phyloP scores from a whole-genome alignment of 2,888 invertebrate species.

The Bellardia pandia region DNA sequence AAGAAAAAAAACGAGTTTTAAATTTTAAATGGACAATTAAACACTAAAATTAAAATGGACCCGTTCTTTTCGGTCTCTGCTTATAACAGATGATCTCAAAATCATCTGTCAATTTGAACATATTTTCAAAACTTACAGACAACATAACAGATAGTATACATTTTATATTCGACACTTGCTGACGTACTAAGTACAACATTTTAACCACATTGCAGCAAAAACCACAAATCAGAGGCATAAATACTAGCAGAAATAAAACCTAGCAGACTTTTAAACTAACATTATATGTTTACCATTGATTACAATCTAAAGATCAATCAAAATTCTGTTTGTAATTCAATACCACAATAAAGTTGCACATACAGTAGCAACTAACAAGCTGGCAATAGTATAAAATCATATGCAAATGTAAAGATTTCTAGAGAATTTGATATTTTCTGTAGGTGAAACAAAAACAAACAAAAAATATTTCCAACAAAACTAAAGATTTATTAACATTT shows the following conservation, averaged over 20 bases:
- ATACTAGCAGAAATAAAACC: neutral
- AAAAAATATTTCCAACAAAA: neutral
- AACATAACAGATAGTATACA: too few species aligned
- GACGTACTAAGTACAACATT: neutral
- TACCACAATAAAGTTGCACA: constrained; percentile 2
- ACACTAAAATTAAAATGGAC: too few species aligned
- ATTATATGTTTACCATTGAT: neutral
- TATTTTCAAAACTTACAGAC: too few species aligned
- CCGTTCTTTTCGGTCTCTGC: too few species aligned
- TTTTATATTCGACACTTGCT: neutral
- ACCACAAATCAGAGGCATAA: neutral
- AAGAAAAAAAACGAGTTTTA: too few species aligned
- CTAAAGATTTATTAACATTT: constrained; percentile 13
- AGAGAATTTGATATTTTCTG: neutral
- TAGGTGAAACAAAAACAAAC: constrained; percentile 7
- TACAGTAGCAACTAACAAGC: constrained; percentile 5
- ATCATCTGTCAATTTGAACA: too few species aligned
- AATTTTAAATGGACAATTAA: too few species aligned
- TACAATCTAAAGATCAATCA: constrained; percentile 22
- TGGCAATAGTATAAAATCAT: neutral
- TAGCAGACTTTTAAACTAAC: neutral
- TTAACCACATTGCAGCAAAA: neutral
- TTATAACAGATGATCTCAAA: too few species aligned
- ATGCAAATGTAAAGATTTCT: neutral
- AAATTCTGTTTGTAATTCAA: constrained; percentile 8